Base-by-base conservation (phyloP, 2,888 invertebrate species). In the Hemicrepidius hirtus region DNA sequence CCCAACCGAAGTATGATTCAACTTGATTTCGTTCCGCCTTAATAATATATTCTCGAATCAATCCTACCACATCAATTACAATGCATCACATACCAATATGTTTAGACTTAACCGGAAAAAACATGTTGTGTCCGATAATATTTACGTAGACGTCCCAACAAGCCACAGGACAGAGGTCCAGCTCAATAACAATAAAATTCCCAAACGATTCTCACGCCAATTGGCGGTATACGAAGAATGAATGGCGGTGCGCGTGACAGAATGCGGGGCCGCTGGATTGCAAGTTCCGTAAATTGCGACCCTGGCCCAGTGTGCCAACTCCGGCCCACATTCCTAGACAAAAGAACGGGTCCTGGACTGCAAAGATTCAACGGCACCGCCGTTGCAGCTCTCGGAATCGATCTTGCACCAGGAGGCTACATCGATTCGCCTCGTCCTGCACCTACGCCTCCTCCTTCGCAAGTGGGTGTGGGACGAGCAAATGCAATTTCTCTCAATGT, bases 241-340 rank as follows among this genome's bases (percentile, higher is more conserved):
- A 57, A 37, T 57, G 53, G 53, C 28, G 24, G 53, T 21, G 28
- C n/a, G 35, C 57, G 57, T 57, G 57, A 57, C 37, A 57, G 37
- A 57, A 57, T 57, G 57, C 18, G 20, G 53, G 28, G 18, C 18
- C 20, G 57, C 20, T 12, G 57, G 57, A 57, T 37, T 57, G 57
- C 57, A 37, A 37, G 37, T 57, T 57, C 37, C 37, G 35, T 16
- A 21, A 57, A 57, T 57, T 57, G 57, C 37, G 57, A 57, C 57
- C 57, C 57, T 57, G 57, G 57, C 57, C 57, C 37, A 57, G 57
- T 57, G 57, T 10, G 35, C 37, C 50, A 16, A 55, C 28, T 55
- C 13, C 32, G 53, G 32, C 53, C 32, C 20, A 37, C 57, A 57
- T 57, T 57, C 37, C 57, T 57, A 57, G 53, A 53, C 53, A 32